Percentiles rank a stretch among this genome's conserved stretches.
phyloP scores from a whole-genome alignment of 2,888 invertebrate species.

The Acronicta aceris region DNA sequence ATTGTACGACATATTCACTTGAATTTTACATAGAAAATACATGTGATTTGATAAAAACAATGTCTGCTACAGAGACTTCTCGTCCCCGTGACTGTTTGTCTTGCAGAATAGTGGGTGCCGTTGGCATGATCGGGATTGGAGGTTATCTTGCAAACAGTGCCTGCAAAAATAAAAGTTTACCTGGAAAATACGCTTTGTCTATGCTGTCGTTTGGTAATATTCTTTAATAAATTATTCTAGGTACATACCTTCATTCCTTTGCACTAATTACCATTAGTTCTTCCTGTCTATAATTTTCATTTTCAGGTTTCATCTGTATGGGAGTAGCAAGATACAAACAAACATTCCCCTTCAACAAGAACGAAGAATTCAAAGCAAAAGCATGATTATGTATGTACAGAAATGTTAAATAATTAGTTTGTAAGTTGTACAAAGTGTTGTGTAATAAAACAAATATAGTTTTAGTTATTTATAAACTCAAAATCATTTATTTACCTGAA shows the following conservation, averaged over 20 bases:
- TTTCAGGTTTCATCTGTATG: slow-evolving; percentile 89
- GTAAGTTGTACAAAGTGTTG: slow-evolving; percentile 29
- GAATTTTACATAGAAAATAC: not conserved
- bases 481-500: slow-evolving; percentile 12
- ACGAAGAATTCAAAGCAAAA: slow-evolving; percentile 55
- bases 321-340: slow-evolving; percentile 89
- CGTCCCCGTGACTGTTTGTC: slow-evolving; percentile 88
- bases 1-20: slow-evolving; percentile 10
- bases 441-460: slow-evolving; percentile 24
- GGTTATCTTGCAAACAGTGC: slow-evolving; percentile 89
- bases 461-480: slow-evolving; percentile 12
- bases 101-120: slow-evolving; percentile 90
- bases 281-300: slow-evolving; percentile 20
- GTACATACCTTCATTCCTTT: too few species aligned
- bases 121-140: slow-evolving; percentile 90
- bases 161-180: slow-evolving; percentile 84
- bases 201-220: slow-evolving; percentile 83
- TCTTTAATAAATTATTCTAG: not conserved
- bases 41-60: slow-evolving; percentile 37
- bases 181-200: slow-evolving; percentile 81
- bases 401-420: slow-evolving; percentile 14
- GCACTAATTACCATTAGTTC: too few species aligned
- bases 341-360: slow-evolving; percentile 84
- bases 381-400: slow-evolving; percentile 7
- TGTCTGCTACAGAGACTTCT: slow-evolving; percentile 73